These are phyloP conservation scores for Gallirallus australis DNA, from an alignment of 2,797 vertebrate species.

Conservation along the genomic window DNA sequence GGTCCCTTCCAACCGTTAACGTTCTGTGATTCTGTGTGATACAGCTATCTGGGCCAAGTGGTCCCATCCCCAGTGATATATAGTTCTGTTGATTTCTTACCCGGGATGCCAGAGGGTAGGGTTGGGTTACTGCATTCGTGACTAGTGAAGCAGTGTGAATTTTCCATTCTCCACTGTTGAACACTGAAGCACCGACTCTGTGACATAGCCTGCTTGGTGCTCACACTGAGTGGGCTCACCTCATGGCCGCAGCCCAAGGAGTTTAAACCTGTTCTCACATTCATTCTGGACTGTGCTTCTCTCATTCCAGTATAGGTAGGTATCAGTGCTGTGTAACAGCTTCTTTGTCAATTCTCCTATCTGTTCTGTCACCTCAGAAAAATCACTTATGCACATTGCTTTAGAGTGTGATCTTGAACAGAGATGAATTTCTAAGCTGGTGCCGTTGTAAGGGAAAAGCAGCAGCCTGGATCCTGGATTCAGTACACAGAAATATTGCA, in stretches of 20 bases:
- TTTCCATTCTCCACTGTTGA: neutral
- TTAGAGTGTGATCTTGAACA: neutral
- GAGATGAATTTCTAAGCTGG: neutral
- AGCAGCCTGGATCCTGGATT: neutral
- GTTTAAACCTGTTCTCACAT: neutral
- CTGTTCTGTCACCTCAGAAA: neutral
- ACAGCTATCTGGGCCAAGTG: neutral
- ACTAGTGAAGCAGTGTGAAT: neutral
- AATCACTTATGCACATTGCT: neutral
- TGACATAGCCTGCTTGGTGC: neutral
- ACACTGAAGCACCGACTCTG: neutral
- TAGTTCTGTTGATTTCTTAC: neutral
- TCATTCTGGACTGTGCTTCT: neutral
- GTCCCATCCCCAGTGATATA: neutral
- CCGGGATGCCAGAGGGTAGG: neutral
- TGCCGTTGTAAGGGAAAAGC: neutral
- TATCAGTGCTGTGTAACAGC: neutral
- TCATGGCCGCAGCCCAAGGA: neutral
- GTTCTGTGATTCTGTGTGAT: too few relatives aligned
- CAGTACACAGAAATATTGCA: constrained; percentile 38
- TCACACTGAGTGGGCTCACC: neutral
- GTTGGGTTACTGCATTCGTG: neutral
- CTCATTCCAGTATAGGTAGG: neutral
- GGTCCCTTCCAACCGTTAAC: too few relatives aligned
- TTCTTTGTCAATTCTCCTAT: neutral